These are phyloP conservation scores for Sinocyclocheilus anshuiensis DNA, from an alignment of 2,113 vertebrate genomes.

Conservation along the genomic window DNA sequence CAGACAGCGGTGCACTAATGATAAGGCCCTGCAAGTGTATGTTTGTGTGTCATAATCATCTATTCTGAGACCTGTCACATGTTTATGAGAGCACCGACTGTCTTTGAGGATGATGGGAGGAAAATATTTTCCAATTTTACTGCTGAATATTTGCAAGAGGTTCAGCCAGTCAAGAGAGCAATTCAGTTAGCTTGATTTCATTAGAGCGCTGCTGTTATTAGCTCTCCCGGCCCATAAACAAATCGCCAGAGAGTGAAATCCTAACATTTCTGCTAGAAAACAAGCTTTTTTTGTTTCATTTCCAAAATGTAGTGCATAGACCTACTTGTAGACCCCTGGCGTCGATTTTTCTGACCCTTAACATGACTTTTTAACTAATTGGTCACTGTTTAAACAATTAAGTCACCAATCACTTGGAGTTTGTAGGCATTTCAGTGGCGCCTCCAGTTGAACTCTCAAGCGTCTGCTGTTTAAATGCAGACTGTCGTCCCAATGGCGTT, in stretches of 20 bases:
- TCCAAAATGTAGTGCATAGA: neutral
- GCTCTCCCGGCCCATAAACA: constrained; percentile 58
- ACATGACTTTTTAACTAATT: constrained; percentile 70
- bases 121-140: constrained; percentile 37
- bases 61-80: constrained; percentile 26
- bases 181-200: constrained; percentile 64
- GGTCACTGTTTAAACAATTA: constrained; percentile 64
- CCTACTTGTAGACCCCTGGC: constrained; percentile 45
- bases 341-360: constrained; percentile 52
- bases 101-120: neutral
- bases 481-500: too few relatives aligned
- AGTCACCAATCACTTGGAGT: constrained; percentile 46
- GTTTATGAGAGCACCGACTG: neutral
- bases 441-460: too few relatives aligned
- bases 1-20: neutral
- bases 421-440: too few relatives aligned
- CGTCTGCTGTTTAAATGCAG: too few relatives aligned
- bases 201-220: constrained; percentile 66
- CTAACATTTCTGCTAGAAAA: neutral
- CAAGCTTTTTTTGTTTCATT: neutral
- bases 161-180: constrained; percentile 59
- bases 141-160: constrained; percentile 34
- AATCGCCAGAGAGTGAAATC: constrained; percentile 16
- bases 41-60: neutral
- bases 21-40: neutral